Evolutionary conservation across 2,888 invertebrate genomes (phyloP).

Genomic region (Spisula subtruncata): DNA sequence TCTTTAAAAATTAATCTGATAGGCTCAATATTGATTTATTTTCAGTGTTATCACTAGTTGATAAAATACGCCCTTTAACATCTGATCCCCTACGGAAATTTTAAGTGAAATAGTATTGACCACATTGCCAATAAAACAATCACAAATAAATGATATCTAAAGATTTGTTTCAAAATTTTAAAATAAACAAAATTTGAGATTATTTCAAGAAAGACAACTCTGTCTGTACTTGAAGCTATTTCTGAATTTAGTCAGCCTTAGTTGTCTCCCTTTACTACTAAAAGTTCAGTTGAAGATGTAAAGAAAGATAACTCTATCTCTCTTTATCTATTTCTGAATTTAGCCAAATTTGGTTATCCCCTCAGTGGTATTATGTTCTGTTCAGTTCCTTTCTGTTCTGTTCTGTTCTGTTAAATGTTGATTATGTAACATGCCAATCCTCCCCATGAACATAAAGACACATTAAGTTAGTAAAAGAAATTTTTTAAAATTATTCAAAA

Average conservation of each 20-base stretch:
- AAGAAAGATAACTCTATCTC: no score
- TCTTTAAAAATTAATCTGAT: neutral
- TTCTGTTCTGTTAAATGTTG: no score
- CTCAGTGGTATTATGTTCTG: no score
- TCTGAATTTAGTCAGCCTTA: neutral
- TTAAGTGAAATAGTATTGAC: neutral
- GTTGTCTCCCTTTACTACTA: neutral
- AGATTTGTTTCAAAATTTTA: no score
- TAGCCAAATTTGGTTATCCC: no score
- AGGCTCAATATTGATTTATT: neutral
- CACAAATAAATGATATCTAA: no score
- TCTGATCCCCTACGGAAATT: neutral
- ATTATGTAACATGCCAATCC: no score
- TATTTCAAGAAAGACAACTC: slow-evolving; percentile 16
- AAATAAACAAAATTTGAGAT: neutral
- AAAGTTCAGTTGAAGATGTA: no score
- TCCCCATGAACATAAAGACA: no score
- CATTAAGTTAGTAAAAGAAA: no score
- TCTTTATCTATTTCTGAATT: no score
- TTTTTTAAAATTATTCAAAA: neutral
- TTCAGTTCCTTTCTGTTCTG: no score
- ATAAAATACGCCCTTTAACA: neutral
- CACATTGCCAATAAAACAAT: neutral
- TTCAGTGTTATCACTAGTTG: neutral
- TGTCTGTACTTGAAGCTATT: neutral